A percentile compares a stretch with the other conserved stretches of the same genome.
Evolutionary conservation across 2,113 vertebrate species (phyloP).

Genomic region (Dinomys branickii): DNA sequence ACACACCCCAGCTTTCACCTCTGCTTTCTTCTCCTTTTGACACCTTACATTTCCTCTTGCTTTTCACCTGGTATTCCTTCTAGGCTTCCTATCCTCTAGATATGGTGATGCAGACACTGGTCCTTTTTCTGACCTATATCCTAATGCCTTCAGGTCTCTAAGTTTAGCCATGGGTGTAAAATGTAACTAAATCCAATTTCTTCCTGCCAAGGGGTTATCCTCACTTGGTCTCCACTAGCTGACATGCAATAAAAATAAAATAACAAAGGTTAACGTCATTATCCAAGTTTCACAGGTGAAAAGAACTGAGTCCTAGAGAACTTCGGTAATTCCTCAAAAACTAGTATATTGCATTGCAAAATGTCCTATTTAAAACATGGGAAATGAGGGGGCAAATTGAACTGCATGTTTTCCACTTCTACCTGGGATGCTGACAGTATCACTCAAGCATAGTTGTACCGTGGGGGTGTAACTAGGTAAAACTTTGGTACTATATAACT

Average conservation of each 20-base stretch:
- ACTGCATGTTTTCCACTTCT: constrained; percentile 9
- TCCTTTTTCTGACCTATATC: constrained; percentile 1
- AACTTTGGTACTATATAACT: constrained; percentile 21
- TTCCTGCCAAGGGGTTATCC: background rate
- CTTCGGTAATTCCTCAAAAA: constrained; percentile 43
- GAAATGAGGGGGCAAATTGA: background rate
- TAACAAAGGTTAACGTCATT: background rate
- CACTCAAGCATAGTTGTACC: constrained; percentile 39
- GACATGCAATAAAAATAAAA: background rate
- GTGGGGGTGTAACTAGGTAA: background rate
- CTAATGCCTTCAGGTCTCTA: background rate
- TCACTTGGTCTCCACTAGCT: background rate
- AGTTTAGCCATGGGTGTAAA: background rate
- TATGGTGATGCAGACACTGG: background rate
- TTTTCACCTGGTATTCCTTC: constrained; percentile 23
- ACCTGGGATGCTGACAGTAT: background rate
- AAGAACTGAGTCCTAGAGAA: constrained; percentile 35
- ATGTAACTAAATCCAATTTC: constrained; percentile 5
- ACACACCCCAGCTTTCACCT: background rate
- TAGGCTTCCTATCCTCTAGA: background rate
- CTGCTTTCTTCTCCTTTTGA: background rate
- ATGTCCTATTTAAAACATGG: constrained; percentile 1
- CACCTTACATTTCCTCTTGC: background rate
- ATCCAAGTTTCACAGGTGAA: background rate
- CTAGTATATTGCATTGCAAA: background rate